Evolutionary conservation across 2,888 invertebrate species (phyloP), one percentile per base, ranked within the genome.

Genomic region (Rambutsinella grinnellia): DNA sequence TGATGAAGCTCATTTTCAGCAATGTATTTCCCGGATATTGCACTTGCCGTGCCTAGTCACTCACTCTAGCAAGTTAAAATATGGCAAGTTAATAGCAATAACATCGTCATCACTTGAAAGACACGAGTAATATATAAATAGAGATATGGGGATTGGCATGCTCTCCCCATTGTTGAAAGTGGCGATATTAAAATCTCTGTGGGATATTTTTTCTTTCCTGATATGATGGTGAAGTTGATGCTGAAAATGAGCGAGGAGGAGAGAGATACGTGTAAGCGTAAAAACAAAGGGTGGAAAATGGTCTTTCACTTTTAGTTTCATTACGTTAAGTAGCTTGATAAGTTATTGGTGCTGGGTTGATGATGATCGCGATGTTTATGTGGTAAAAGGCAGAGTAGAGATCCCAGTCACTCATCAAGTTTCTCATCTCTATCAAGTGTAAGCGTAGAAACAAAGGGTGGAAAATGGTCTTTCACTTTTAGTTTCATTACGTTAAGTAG

Each of bases 1-100:
- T 76, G 67, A 62, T 69, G 70, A 61, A 70, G 60, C 69, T 70
- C 66, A 71, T 76, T 76, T 66, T 79, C 72, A 62, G 66, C 72
- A 54, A 77, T 72, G 79, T 76, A 79, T 81, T 81, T 81, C 81
- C 81, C 81, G 81, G 81, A 81, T 81, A 81, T 81, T 79, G 78
- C 81, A 78, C 70, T 81, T 71, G 77, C 76, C 77, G 68, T 71
- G 63, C 79, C 77, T 61, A 65, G 60, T 67, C 26, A 67, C 15
- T 47, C 67, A 67, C 13, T 21, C 36, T 8, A 36, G 13, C 13
- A 36, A 36, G 13, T 56, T 56, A 44, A 67, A 36, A 57, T 23
- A 24, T 17, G 28, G 44, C 3, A 46, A 46, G 46, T 46, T 21
- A 46, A 19, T 28, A 19, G 21, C 36, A 36, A 36, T 5, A 36